Evolutionary conservation across 2,113 vertebrate genomes (phyloP).

Genomic region (Rhombomys opimus): DNA sequence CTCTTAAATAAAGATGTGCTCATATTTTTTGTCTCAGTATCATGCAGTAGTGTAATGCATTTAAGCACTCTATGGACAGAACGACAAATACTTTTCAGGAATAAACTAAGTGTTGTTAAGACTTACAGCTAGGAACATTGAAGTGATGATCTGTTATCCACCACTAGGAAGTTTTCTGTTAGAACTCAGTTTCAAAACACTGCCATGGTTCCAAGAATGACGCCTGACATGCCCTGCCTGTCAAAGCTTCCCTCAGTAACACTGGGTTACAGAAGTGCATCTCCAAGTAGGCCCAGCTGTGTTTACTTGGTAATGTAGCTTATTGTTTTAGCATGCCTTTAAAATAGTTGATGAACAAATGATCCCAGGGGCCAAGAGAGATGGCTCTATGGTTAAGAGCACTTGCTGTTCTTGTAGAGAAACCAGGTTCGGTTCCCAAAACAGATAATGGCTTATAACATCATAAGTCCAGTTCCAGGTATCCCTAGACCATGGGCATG

Average conservation of each 20-base stretch:
- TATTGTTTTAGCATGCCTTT: not conserved
- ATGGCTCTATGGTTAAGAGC: not conserved
- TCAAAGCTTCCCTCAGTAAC: not conserved
- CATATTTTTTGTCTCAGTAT: constrained; percentile 14
- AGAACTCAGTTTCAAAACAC: constrained; percentile 7
- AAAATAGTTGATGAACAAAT: not conserved
- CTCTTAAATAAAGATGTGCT: not conserved
- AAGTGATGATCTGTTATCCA: not conserved
- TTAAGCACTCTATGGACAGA: constrained; percentile 38
- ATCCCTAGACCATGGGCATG: not conserved
- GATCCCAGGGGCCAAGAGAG: not conserved
- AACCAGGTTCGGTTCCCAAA: not conserved
- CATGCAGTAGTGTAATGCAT: not conserved
- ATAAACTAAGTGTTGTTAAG: not conserved
- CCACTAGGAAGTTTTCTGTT: not conserved
- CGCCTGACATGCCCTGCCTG: not conserved
- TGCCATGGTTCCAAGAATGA: not conserved
- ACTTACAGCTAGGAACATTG: not conserved
- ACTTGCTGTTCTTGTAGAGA: not conserved
- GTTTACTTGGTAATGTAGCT: not conserved
- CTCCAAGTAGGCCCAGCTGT: not conserved
- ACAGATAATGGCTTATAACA: not conserved
- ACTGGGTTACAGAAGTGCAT: not conserved
- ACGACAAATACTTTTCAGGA: not conserved
- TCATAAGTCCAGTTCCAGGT: not conserved